Evolutionary conservation across 92 coral and sea anemone genomes (phyloP).

Genomic region (Palythoa heliodiscus): DNA sequence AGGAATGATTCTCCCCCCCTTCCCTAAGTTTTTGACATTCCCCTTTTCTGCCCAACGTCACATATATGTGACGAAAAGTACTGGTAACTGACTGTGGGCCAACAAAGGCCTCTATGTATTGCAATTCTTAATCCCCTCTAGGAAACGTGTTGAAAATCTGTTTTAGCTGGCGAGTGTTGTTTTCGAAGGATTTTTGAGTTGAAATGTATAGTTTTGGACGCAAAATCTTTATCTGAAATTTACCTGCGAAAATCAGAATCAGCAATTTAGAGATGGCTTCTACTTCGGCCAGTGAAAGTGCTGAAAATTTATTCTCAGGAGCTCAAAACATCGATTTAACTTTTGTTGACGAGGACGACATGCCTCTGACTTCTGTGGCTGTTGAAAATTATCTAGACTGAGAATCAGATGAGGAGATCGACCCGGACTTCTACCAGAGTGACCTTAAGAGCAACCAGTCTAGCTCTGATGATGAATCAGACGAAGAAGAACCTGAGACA

Average conservation of each 20-base stretch:
- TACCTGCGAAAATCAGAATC: slow-evolving; percentile 33
- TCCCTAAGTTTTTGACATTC: no score
- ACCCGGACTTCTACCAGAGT: slow-evolving; percentile 51
- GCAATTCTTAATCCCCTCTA: no score
- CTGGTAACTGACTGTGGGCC: no score
- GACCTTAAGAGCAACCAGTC: no score
- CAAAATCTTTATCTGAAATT: neutral
- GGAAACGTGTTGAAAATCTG: no score
- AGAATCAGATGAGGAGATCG: slow-evolving; percentile 42
- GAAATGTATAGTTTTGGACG: no score
- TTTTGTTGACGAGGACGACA: slow-evolving; percentile 47
- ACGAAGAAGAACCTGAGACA: neutral
- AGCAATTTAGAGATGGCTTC: slow-evolving; percentile 46
- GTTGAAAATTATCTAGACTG: slow-evolving; percentile 36
- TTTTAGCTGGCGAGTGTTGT: neutral
- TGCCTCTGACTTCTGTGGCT: no score
- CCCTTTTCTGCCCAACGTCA: no score
- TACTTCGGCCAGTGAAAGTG: no score
- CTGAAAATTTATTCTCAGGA: slow-evolving; percentile 11
- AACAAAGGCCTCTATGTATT: no score
- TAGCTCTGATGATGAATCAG: slow-evolving; percentile 6
- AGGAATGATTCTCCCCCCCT: no score
- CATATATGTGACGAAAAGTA: no score
- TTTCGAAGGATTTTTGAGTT: neutral
- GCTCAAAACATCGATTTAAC: slow-evolving; percentile 40